Evolutionary conservation across 2,113 vertebrate species (phyloP), one percentile per base, ranked within the genome.

Genomic region (Aldabrachelys gigantea): DNA sequence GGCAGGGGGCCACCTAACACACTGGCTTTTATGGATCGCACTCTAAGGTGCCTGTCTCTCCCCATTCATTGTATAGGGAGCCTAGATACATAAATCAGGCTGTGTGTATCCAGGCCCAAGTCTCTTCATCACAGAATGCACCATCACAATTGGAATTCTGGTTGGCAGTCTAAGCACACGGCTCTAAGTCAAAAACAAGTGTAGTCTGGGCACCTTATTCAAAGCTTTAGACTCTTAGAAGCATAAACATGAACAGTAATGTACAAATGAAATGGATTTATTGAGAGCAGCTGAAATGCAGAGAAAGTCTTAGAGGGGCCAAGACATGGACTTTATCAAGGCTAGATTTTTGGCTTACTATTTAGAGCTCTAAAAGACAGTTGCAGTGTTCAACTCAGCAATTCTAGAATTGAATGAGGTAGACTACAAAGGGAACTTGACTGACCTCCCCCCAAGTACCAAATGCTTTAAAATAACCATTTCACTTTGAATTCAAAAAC

Each of bases 401-500:
- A 81, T 82, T 90, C 96, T 89, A 85, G 75, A 89, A 92, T 97
- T 92, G 82, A 96, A 94, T 97, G 96, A 95, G 79, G 80, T 87
- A 96, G 83, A 86, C 88, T 90, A 93, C 76, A 94, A 57, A 89
- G 78, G 83, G 92, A 97, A 93, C 27, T 92, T 91, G 95, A 90
- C 41, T 88, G 82, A 94, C 65, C 41, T 41, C 41, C 44, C 93
- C 35, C 89, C 75, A 90, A 80, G 89, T 3, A 72, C 85, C 56
- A 57, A 31, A 80, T 80, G 59, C 50, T 90, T 88, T 50, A 86
- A 89, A 96, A 93, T 87, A 0, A 88, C 44, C 92, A 52, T 83
- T 96, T 96, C 95, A 65, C 83, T 95, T 94, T 92, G 59, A 93
- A 92, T 95, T 88, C 87, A 92, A 95, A 97, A 82, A 80, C 87